Evolutionary conservation across 2,888 invertebrate genomes (phyloP).

Genomic region (Agriopis aurantiaria): DNA sequence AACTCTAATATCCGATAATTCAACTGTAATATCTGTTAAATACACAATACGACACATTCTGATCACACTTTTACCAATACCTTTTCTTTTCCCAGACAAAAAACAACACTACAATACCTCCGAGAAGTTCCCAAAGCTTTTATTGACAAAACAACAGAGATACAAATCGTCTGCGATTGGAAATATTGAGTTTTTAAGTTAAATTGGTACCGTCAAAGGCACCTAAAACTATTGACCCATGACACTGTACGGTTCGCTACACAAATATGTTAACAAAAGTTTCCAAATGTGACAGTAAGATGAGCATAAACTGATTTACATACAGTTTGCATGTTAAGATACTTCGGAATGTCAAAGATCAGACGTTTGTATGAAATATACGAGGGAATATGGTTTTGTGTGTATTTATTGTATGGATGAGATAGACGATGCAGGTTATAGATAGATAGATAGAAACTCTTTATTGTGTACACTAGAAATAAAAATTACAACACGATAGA

Average conservation of each 20-base stretch:
- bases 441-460: too few species aligned
- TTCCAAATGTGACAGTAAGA: slow-evolving; percentile 61
- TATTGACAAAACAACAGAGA: slow-evolving; percentile 17
- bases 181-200: slow-evolving; percentile 18
- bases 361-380: slow-evolving; percentile 41
- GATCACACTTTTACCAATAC: slow-evolving; percentile 55
- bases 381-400: slow-evolving; percentile 22
- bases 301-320: slow-evolving; percentile 64
- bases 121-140: not conserved
- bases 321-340: slow-evolving; percentile 60
- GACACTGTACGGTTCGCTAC: slow-evolving; percentile 53
- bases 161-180: slow-evolving; percentile 14
- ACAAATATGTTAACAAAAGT: slow-evolving; percentile 64
- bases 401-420: slow-evolving; percentile 12
- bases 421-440: not conserved
- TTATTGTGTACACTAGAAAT: too few species aligned
- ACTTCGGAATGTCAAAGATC: slow-evolving; percentile 54
- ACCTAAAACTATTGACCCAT: slow-evolving; percentile 63
- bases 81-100: slow-evolving; percentile 54
- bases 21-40: slow-evolving; percentile 54
- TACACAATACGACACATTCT: slow-evolving; percentile 55
- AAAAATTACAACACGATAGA: too few species aligned
- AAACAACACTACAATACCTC: slow-evolving; percentile 33
- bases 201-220: slow-evolving; percentile 55
- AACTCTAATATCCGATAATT: slow-evolving; percentile 47